Conservation (phyloP, 1,140 invertebrate genomes). For the Formica exsecta region DNA sequence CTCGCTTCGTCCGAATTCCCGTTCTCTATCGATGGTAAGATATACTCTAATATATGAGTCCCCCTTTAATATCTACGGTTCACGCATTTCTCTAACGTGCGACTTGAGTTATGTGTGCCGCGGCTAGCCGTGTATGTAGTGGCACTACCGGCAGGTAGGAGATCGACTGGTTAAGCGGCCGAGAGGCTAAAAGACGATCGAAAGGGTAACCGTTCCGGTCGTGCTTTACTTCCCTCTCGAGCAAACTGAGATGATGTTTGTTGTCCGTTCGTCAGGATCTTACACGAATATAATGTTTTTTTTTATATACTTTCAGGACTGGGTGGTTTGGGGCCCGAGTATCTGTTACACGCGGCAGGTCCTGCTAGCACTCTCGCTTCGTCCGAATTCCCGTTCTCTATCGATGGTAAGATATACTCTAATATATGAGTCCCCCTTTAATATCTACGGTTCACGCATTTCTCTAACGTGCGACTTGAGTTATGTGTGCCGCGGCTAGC, state of each 20-base stretch:
- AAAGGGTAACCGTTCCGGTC: no score
- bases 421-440: no score
- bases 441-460: slow-evolving; percentile 18
- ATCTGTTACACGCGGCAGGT: no score
- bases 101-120: slow-evolving; percentile 63
- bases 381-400: no score
- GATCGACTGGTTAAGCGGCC: slow-evolving; percentile 79
- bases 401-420: no score
- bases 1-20: slow-evolving; percentile 92
- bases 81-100: slow-evolving; percentile 32
- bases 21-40: slow-evolving; percentile 92
- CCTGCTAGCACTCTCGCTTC: no score
- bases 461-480: slow-evolving; percentile 41
- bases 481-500: slow-evolving; percentile 65
- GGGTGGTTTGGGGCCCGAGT: no score
- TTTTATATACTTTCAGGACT: no score
- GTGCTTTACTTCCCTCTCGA: no score
- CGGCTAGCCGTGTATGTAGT: slow-evolving; percentile 69
- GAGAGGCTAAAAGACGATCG: slow-evolving; percentile 80
- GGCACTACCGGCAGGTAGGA: slow-evolving; percentile 77
- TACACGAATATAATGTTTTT: no score
- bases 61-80: slow-evolving; percentile 8
- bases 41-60: not conserved
- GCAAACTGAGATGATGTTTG: no score
- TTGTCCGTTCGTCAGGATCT: no score